These are phyloP conservation scores for Elysia crispata DNA, from an alignment of 2,888 invertebrate species.

Conservation along the genomic window DNA sequence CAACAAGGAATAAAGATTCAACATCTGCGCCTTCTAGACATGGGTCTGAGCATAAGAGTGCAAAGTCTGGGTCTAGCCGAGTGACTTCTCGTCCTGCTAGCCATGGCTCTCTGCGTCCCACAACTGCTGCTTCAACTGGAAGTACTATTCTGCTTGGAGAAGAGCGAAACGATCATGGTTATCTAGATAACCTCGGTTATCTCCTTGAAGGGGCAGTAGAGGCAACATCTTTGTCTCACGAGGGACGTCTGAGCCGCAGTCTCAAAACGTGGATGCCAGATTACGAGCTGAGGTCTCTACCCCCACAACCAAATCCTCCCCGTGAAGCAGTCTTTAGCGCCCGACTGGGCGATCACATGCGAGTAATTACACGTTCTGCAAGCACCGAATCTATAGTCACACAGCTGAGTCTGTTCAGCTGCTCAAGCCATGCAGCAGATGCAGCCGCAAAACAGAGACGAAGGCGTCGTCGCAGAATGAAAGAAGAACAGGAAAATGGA, in stretches of 20 bases:
- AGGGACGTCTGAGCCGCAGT: conserved; percentile 60
- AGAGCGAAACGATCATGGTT: no score
- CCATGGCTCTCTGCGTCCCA: no score
- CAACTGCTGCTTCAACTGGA: no score
- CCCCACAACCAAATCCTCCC: conserved; percentile 57
- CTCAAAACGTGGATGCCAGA: conserved; percentile 65
- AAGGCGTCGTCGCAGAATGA: background rate
- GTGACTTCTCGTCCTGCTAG: no score
- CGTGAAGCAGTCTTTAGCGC: conserved; percentile 64
- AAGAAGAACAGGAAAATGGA: background rate
- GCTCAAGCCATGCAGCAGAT: conserved; percentile 33
- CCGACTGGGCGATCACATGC: conserved; percentile 55
- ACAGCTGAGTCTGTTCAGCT: conserved; percentile 59
- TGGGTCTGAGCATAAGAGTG: no score
- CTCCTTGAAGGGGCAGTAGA: no score
- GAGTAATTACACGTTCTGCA: conserved; percentile 50
- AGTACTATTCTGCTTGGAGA: no score
- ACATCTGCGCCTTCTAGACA: no score
- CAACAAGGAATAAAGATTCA: no score
- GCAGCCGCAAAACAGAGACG: background rate
- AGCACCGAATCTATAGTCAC: conserved; percentile 67
- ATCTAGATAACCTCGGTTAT: no score
- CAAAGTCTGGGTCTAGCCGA: no score
- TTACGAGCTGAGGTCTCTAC: conserved; percentile 55
- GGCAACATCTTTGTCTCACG: conserved; percentile 23